These are phyloP conservation scores for Halcyon senegalensis DNA, from an alignment of 2,113 vertebrate genomes.

Conservation along the genomic window DNA sequence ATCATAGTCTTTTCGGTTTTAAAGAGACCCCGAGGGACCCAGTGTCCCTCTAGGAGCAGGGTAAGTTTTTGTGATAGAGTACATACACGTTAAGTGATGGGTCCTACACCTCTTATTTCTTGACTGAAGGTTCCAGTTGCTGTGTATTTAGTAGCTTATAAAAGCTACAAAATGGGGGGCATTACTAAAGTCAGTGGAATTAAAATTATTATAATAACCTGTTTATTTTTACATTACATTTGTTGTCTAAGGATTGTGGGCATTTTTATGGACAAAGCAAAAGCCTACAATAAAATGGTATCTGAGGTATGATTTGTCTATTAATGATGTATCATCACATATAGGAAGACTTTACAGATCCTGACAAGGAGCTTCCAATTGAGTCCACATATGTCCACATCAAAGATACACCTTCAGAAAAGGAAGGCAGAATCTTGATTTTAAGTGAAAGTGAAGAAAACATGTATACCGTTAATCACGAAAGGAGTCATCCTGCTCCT, in stretches of 20 bases:
- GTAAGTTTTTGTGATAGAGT: background rate
- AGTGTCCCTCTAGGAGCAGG: background rate
- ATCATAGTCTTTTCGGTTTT: background rate
- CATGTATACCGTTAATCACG: conserved; percentile 76
- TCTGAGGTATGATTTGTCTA: background rate
- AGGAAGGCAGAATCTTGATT: conserved; percentile 73
- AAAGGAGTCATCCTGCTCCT: conserved; percentile 79
- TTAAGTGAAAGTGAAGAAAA: conserved; percentile 72
- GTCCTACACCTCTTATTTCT: background rate
- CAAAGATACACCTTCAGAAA: conserved; percentile 74
- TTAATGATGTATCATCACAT: background rate
- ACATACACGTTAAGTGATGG: background rate
- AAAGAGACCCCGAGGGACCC: background rate
- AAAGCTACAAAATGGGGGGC: background rate
- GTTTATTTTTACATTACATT: background rate
- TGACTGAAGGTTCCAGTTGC: background rate
- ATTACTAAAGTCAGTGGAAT: background rate
- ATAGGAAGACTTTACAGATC: conserved; percentile 76
- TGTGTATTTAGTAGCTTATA: background rate
- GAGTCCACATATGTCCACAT: conserved; percentile 77
- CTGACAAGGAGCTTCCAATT: conserved; percentile 72
- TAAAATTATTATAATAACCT: background rate
- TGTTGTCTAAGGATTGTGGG: background rate
- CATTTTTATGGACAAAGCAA: background rate
- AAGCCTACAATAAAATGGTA: background rate